Evolutionary conservation across 2,113 vertebrate genomes (phyloP).

Genomic region (Nettapus auritus): DNA sequence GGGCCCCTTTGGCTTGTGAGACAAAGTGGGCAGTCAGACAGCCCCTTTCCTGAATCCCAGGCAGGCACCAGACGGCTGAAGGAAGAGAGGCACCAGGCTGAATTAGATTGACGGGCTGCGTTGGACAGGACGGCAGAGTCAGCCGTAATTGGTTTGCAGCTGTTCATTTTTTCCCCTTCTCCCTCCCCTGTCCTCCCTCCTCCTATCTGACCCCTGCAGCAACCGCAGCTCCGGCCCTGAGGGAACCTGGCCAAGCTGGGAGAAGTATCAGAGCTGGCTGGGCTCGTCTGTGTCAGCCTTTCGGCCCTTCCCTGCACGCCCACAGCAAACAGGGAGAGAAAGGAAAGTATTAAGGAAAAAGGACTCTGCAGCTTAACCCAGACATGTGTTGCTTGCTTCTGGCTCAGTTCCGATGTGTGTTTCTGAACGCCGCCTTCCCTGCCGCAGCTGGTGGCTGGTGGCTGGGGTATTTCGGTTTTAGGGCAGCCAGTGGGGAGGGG

Average conservation of each 20-base stretch:
- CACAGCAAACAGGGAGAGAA: neutral
- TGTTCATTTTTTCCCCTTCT: constrained; percentile 59
- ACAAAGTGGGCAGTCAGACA: constrained; percentile 72
- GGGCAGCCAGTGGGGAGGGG: neutral
- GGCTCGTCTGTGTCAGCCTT: neutral
- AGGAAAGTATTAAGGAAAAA: neutral
- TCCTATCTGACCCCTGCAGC: neutral
- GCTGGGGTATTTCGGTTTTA: too few relatives aligned
- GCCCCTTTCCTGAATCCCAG: constrained; percentile 69
- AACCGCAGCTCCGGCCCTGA: neutral
- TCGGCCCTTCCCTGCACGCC: neutral
- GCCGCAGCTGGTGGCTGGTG: neutral
- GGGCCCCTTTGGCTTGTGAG: constrained; percentile 59
- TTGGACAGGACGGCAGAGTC: constrained; percentile 58
- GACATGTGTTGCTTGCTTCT: neutral
- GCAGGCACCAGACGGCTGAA: constrained; percentile 75
- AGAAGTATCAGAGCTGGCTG: neutral
- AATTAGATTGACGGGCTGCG: constrained; percentile 68
- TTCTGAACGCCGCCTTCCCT: neutral
- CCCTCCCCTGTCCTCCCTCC: neutral
- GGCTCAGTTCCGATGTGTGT: neutral
- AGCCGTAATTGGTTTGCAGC: constrained; percentile 66
- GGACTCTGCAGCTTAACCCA: neutral
- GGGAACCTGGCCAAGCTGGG: neutral
- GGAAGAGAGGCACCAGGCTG: constrained; percentile 76